These are phyloP conservation scores for Thunnus thynnus DNA, from an alignment of 2,113 vertebrate genomes.

Conservation along the genomic window DNA sequence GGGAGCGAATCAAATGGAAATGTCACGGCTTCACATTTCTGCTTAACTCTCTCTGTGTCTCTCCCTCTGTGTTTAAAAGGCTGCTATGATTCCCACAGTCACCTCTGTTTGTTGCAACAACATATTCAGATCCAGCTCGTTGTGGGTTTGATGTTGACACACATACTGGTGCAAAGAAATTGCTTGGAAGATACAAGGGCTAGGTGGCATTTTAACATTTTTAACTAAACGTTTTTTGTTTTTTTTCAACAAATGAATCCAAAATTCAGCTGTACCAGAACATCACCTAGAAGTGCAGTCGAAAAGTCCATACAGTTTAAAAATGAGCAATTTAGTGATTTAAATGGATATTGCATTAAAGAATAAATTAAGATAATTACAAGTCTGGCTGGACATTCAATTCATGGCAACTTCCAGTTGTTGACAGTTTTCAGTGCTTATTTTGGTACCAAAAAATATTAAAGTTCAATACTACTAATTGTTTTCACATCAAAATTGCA, in stretches of 20 bases:
- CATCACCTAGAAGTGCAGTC: background rate
- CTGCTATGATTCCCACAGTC: background rate
- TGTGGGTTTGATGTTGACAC: background rate
- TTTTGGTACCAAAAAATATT: background rate
- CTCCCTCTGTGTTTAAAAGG: too few species aligned
- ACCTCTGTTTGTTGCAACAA: background rate
- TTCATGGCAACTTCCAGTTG: background rate
- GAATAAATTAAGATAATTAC: too few species aligned
- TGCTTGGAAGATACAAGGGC: background rate
- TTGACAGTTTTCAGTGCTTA: too few species aligned
- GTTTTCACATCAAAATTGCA: background rate
- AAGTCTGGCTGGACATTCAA: too few species aligned
- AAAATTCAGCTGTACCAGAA: background rate
- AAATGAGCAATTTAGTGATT: too few species aligned
- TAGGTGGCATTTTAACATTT: too few species aligned
- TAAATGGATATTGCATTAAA: too few species aligned
- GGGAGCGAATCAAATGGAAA: too few species aligned
- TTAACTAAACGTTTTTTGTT: too few species aligned
- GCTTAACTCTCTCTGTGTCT: too few species aligned
- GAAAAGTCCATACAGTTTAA: too few species aligned
- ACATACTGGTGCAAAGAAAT: background rate
- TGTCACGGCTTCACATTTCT: too few species aligned
- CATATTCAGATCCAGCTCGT: background rate
- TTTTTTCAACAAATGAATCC: background rate
- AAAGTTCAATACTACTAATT: background rate